A percentile compares a stretch with the other conserved stretches of the same genome.
phyloP scores from a whole-genome alignment of 2,113 vertebrate species.

The Indicator indicator region DNA sequence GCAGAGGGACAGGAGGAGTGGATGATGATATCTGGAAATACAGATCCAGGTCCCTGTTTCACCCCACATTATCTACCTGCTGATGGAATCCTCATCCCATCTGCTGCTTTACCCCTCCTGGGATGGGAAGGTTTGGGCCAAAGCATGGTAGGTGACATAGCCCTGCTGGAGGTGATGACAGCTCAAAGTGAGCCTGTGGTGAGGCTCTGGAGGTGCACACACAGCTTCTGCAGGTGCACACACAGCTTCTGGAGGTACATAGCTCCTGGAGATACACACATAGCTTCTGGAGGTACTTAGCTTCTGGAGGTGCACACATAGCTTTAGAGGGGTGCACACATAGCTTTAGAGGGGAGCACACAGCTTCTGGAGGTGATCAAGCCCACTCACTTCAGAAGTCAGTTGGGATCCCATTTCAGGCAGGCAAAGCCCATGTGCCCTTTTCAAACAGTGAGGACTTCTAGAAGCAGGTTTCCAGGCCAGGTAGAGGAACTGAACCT shows the following conservation, averaged over 20 bases:
- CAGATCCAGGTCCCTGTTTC: not conserved
- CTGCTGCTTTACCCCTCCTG: not conserved
- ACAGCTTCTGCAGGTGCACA: not conserved
- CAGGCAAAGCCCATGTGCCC: not conserved
- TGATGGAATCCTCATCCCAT: not conserved
- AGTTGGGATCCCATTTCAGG: not conserved
- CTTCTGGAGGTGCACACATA: no score
- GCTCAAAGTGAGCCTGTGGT: not conserved
- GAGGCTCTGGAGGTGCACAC: not conserved
- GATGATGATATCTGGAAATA: not conserved
- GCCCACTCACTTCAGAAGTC: not conserved
- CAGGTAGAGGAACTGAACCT: fast-evolving
- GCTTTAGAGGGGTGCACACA: no score
- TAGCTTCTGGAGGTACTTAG: no score
- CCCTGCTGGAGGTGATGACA: not conserved
- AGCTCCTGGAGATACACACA: no score
- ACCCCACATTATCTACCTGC: not conserved
- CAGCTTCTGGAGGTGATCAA: not conserved
- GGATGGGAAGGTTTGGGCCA: not conserved
- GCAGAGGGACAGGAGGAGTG: fast-evolving
- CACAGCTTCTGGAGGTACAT: no score
- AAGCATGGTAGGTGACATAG: not conserved
- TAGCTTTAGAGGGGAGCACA: no score
- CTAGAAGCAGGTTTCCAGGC: not conserved
- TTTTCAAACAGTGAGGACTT: not conserved